Evolutionary conservation across 2,797 vertebrate genomes (phyloP).

Genomic region (Cottoperca gobio): DNA sequence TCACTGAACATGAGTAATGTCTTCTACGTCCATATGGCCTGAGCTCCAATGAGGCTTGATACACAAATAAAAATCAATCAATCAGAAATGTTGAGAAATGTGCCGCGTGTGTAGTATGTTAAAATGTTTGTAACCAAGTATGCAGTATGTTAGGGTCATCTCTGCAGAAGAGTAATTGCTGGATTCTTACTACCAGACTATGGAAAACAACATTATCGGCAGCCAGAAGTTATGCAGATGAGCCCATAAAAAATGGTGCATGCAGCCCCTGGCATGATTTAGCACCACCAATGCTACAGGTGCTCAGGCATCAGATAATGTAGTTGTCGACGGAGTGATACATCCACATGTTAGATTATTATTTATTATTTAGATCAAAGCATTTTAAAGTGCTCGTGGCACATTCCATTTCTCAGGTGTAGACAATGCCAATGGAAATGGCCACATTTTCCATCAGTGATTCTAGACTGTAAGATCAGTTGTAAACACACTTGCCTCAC

Average conservation of each 20-base stretch:
- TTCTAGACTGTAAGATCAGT: not conserved
- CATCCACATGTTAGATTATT: slow-evolving; percentile 30
- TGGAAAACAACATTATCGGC: slow-evolving; percentile 52
- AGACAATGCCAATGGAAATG: not conserved
- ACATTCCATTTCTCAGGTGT: not conserved
- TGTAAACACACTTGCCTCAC: not conserved
- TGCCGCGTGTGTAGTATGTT: slow-evolving; percentile 25
- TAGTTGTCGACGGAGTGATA: slow-evolving; percentile 38
- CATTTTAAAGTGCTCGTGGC: not conserved
- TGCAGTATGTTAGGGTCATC: slow-evolving; percentile 22
- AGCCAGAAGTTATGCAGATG: slow-evolving; percentile 47
- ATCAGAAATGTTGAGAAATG: slow-evolving; percentile 24
- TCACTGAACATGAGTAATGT: slow-evolving; percentile 37
- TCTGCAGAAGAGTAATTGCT: slow-evolving; percentile 30
- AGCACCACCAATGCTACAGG: slow-evolving; percentile 31
- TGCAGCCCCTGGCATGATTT: slow-evolving; percentile 32
- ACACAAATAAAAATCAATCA: slow-evolving; percentile 31
- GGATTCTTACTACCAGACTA: slow-evolving; percentile 24
- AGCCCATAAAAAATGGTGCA: slow-evolving; percentile 46
- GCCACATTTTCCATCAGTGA: slow-evolving; percentile 5
- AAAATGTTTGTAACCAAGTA: slow-evolving; percentile 37
- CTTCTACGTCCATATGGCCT: slow-evolving; percentile 11
- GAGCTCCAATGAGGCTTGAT: slow-evolving; percentile 29
- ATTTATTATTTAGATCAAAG: slow-evolving; percentile 3
- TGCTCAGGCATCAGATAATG: slow-evolving; percentile 31